Evolutionary conservation across 2,888 invertebrate genomes (phyloP), one percentile per base, ranked within the genome.

Genomic region (Candidula unifasciata): DNA sequence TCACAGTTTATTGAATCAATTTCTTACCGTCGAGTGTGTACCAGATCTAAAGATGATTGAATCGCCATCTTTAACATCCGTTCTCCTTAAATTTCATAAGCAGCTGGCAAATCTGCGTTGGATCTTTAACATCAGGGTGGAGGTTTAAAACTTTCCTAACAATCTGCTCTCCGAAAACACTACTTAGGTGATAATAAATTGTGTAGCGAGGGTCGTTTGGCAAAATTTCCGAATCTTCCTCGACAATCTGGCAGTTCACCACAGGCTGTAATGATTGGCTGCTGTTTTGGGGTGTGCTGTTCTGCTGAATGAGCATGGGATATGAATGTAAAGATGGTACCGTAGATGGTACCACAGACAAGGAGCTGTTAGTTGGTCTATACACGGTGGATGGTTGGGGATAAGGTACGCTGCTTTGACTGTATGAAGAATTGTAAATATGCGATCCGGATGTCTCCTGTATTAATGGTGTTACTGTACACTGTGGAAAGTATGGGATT

Each of bases 111-210:
- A 76, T 24, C 21, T 77, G 21, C 21, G 68, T 69, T 35, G 83
- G 69, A 5, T 77, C 27, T 2, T 57, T 33, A n/a, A 78, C 69
- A 35, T 69, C 35, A 3, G 98, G 98, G 94, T 97, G 96, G 88
- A 96, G 94, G 87, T 96, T 96, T 97, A 99, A 97, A 0, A 97
- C 98, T 80, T 96, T 96, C 81, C 96, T 95, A 24, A 98, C 98
- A 92, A 97, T 96, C 88, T 96, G 96, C 91, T 97, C 97, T 0
- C 98, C 97, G 94, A 99, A 99, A 84, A 98, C 96, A 82, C 96
- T 96, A n/a, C 97, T 96, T 87, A 99, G 94, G 93, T 98, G 97
- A 94, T 96, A 97, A 93, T 97, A 97, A 92, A 98, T 94, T 89
- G 96, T 95, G 52, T 96, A 95, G 0, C 97, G 95, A 33, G 96